Conservation (phyloP, 2,888 invertebrate genomes). For the Glomeris marginata region DNA sequence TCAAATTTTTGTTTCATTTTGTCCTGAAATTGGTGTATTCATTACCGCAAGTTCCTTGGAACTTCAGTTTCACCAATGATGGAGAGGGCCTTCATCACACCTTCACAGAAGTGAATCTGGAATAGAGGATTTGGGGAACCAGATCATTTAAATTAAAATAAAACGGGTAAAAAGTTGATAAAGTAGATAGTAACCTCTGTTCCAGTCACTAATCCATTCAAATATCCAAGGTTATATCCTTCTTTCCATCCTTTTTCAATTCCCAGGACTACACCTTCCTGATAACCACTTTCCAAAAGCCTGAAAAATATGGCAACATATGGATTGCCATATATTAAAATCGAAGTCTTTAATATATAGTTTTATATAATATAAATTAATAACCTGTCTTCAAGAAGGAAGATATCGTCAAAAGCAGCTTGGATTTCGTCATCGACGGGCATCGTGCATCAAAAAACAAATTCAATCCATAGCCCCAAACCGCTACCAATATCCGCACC, state of each 20-base stretch:
- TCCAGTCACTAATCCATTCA: slow-evolving; percentile 5
- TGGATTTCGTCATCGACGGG: background rate
- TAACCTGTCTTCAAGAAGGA: slow-evolving; percentile 5
- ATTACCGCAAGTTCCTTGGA: no score
- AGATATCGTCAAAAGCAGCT: slow-evolving; percentile 1
- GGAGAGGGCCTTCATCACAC: no score
- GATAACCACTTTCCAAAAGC: slow-evolving; percentile 2
- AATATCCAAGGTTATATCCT: slow-evolving; percentile 3
- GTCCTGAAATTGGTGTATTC: no score
- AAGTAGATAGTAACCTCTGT: slow-evolving; percentile 8
- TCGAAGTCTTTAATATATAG: background rate
- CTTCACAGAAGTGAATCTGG: no score
- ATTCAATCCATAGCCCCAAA: no score
- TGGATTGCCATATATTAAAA: background rate
- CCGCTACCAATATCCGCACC: no score
- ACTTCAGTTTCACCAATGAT: no score
- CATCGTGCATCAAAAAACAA: no score
- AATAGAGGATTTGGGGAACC: no score
- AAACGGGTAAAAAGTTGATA: no score
- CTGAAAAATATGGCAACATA: background rate
- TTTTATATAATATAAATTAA: background rate
- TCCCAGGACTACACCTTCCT: slow-evolving; percentile 5
- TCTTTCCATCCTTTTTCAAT: slow-evolving; percentile 2
- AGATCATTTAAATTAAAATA: no score
- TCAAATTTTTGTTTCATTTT: no score